Evolutionary conservation across 2,113 vertebrate species (phyloP).

Genomic region (Tragelaphus strepsiceros): DNA sequence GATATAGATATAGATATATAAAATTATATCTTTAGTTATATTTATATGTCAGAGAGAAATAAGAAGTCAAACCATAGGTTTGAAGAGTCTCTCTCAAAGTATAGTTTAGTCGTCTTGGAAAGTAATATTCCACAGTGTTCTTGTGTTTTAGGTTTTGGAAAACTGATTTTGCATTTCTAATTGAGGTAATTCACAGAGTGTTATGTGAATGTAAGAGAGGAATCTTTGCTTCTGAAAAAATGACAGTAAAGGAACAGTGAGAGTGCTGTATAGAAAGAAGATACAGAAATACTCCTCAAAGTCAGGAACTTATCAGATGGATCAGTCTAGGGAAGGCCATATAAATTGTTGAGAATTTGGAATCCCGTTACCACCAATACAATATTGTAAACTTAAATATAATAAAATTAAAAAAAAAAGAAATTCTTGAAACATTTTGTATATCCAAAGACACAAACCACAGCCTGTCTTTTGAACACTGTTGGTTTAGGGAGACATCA

Average conservation of each 20-base stretch:
- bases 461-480: not conserved
- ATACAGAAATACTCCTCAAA: not conserved
- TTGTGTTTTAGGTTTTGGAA: not conserved
- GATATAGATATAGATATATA: no score
- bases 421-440: not conserved
- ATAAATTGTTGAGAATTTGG: not conserved
- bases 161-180: not conserved
- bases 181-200: no score
- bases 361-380: no score
- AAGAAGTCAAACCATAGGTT: not conserved
- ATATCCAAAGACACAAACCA: not conserved
- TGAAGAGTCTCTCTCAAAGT: not conserved
- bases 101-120: not conserved
- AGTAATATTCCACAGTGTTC: not conserved
- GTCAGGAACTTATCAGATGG: not conserved
- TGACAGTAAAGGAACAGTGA: not conserved
- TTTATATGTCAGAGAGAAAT: not conserved
- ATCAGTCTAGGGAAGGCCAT: not conserved
- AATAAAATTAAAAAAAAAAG: not conserved
- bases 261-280: not conserved
- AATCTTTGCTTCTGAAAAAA: not conserved
- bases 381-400: no score
- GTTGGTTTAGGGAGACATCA: not conserved
- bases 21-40: not conserved
- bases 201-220: no score